phyloP scores from a whole-genome alignment of 2,888 invertebrate genomes.

The Diaphora mendica region DNA sequence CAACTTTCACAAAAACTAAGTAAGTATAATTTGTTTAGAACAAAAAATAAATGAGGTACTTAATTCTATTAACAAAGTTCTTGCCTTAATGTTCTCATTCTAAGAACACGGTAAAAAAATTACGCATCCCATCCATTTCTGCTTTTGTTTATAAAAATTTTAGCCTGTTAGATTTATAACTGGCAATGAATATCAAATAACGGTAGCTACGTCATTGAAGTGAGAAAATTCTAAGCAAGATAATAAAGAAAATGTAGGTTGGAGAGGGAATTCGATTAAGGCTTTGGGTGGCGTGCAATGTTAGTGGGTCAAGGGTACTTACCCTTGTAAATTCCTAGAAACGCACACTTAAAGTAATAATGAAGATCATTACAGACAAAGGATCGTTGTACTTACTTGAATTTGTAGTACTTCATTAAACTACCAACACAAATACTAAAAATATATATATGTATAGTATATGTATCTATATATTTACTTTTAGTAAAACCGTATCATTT shows the following conservation, averaged over 20 bases:
- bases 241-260: slow-evolving; percentile 43
- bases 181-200: slow-evolving; percentile 38
- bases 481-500: too few relatives aligned
- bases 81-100: slow-evolving; percentile 24
- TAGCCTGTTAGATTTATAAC: slow-evolving; percentile 24
- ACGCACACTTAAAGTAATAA: not conserved
- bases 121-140: slow-evolving; percentile 14
- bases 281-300: slow-evolving; percentile 31
- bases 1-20: slow-evolving; percentile 1
- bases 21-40: slow-evolving; percentile 2
- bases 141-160: slow-evolving; percentile 30
- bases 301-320: slow-evolving; percentile 39
- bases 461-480: too few relatives aligned
- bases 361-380: not conserved
- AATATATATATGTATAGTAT: too few relatives aligned
- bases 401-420: not conserved
- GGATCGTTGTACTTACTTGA: not conserved
- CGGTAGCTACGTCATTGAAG: slow-evolving; percentile 32
- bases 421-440: not conserved
- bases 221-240: slow-evolving; percentile 35
- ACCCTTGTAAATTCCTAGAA: slow-evolving; percentile 14
- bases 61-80: slow-evolving; percentile 23
- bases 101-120: slow-evolving; percentile 23
- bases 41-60: slow-evolving; percentile 30
- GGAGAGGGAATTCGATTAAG: slow-evolving; percentile 47